Evolutionary conservation across 1,140 invertebrate genomes (phyloP).

Genomic region (Drosophila trapezifrons): DNA sequence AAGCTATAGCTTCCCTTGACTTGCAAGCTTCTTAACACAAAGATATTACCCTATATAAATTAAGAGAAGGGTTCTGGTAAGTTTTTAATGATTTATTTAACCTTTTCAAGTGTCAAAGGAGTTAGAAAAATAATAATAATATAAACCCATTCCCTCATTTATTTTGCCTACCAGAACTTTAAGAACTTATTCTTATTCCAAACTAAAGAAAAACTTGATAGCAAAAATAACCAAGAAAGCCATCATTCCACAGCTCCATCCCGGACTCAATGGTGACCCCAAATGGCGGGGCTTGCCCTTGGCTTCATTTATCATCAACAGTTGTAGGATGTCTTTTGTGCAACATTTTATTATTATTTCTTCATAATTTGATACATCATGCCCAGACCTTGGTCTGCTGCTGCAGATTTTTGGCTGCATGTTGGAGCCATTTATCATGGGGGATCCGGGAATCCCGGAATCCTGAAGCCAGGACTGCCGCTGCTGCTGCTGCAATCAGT

Average conservation of each 20-base stretch:
- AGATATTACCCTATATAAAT: no score
- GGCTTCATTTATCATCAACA: constrained; percentile 48
- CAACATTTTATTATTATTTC: constrained; percentile 45
- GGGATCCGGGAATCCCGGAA: background rate
- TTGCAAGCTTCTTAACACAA: no score
- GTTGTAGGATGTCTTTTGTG: constrained; percentile 37
- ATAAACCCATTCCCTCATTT: background rate
- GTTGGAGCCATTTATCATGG: constrained; percentile 60
- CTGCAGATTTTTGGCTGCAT: constrained; percentile 30
- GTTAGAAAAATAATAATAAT: background rate
- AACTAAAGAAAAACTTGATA: background rate
- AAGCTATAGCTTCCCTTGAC: no score
- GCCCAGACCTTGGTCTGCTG: constrained; percentile 2
- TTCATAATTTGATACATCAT: constrained; percentile 50
- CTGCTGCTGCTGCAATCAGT: constrained; percentile 61
- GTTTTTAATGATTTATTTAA: no score
- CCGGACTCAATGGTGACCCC: background rate
- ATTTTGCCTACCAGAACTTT: background rate
- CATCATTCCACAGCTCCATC: background rate
- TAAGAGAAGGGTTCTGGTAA: no score
- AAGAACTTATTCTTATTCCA: background rate
- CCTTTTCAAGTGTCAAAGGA: no score
- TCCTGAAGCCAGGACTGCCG: constrained; percentile 7
- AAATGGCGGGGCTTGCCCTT: constrained; percentile 22
- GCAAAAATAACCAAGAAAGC: background rate